A percentile compares a stretch with the other conserved stretches of the same genome.
Evolutionary conservation across 2,797 vertebrate genomes (phyloP).

Genomic region (Moxostoma hubbsi): DNA sequence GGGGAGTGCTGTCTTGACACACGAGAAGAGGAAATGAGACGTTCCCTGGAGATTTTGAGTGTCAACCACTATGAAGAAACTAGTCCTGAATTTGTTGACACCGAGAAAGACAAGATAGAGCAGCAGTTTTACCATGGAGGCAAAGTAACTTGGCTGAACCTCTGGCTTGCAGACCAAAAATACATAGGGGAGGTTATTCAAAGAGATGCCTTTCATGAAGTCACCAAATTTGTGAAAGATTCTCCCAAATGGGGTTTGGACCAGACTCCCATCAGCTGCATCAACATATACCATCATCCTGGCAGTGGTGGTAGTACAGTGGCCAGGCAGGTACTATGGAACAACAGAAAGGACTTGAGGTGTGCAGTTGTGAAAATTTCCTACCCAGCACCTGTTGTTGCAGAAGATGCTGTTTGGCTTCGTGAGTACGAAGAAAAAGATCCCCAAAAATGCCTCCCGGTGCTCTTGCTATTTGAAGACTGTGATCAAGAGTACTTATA

Average conservation of each 20-base stretch:
- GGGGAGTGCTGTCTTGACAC: constrained; percentile 73
- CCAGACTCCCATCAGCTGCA: constrained; percentile 66
- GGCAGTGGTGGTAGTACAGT: constrained; percentile 89
- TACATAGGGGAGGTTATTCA: constrained; percentile 71
- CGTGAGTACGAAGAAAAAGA: constrained; percentile 83
- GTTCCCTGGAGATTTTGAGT: constrained; percentile 81
- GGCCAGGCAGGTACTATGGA: constrained; percentile 84
- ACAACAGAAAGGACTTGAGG: constrained; percentile 74
- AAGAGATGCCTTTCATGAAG: constrained; percentile 72
- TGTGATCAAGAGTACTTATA: constrained; percentile 80
- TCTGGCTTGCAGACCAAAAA: constrained; percentile 74
- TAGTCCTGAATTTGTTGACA: constrained; percentile 61
- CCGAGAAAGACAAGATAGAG: constrained; percentile 73
- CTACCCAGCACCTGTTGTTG: constrained; percentile 65
- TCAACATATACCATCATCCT: constrained; percentile 86
- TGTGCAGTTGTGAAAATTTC: constrained; percentile 80
- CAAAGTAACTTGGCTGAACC: constrained; percentile 72
- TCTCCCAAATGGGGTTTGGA: constrained; percentile 56
- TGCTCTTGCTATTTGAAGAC: constrained; percentile 83
- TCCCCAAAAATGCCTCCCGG: constrained; percentile 72
- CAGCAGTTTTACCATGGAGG: constrained; percentile 79
- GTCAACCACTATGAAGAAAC: constrained; percentile 79
- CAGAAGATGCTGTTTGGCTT: constrained; percentile 77
- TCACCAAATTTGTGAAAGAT: constrained; percentile 67
- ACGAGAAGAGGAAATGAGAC: constrained; percentile 77